Conservation (phyloP, 2,113 vertebrate genomes). For the Philantomba maxwellii region DNA sequence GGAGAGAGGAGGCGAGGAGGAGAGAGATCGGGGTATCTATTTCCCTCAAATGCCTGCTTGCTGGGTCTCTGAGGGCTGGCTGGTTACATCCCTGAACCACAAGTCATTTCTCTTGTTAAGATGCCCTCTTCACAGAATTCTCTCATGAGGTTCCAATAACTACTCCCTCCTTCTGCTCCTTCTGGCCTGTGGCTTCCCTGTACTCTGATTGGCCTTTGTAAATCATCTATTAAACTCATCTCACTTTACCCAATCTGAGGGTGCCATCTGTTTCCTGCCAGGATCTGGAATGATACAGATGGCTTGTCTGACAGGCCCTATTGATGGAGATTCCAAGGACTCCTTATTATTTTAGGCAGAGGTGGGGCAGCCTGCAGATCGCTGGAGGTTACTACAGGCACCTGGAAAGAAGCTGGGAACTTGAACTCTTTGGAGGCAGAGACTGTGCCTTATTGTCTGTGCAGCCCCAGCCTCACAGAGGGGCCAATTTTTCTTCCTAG, state of each 20-base stretch:
- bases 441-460: not conserved
- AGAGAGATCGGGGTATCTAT: not conserved
- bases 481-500: not conserved
- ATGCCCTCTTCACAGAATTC: slow-evolving; percentile 26
- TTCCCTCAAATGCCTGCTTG: not conserved
- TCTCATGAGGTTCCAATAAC: slow-evolving; percentile 28
- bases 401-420: slow-evolving; percentile 8
- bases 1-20: not conserved
- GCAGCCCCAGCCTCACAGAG: not conserved
- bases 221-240: slow-evolving; percentile 47
- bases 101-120: not conserved
- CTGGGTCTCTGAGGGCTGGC: not conserved
- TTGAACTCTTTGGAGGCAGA: not conserved
- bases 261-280: slow-evolving; percentile 59
- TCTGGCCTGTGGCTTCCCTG: slow-evolving; percentile 50
- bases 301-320: slow-evolving; percentile 37
- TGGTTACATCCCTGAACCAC: not conserved
- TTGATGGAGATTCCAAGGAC: not conserved
- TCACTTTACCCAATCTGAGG: slow-evolving; percentile 49
- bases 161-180: slow-evolving; percentile 48
- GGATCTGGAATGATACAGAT: slow-evolving; percentile 40
- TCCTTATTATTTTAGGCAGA: slow-evolving; percentile 28
- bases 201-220: slow-evolving; percentile 12
- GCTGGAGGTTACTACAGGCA: not conserved
- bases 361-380: not conserved